Conservation (phyloP, 2,888 invertebrate genomes). For the Anticlea derivata region DNA sequence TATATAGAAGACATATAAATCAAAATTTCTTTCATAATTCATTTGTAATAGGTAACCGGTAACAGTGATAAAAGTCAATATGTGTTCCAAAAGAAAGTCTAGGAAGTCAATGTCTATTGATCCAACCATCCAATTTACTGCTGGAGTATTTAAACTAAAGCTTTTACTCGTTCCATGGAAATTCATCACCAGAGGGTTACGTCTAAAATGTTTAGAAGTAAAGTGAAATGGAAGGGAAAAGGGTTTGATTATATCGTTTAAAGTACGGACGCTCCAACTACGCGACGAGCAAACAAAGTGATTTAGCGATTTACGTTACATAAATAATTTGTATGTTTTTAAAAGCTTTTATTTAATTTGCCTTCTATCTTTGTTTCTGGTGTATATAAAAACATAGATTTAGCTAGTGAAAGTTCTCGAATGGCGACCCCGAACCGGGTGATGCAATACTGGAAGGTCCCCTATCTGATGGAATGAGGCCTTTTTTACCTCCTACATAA, state of each 20-base stretch:
- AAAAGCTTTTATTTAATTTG: too few relatives aligned
- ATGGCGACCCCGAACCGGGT: too few relatives aligned
- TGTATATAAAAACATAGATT: too few relatives aligned
- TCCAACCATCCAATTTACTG: neutral
- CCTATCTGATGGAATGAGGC: too few relatives aligned
- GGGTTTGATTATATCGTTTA: constrained; percentile 29
- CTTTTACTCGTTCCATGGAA: constrained; percentile 6
- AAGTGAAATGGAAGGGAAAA: constrained; percentile 14
- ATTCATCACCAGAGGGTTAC: constrained; percentile 5
- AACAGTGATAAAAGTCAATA: too few relatives aligned
- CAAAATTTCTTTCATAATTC: too few relatives aligned
- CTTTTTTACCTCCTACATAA: too few relatives aligned
- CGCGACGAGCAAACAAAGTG: constrained; percentile 2
- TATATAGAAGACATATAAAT: too few relatives aligned
- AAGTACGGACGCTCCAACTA: constrained; percentile 22
- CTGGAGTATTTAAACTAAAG: constrained; percentile 3
- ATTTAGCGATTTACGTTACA: neutral
- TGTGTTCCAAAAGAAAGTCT: neutral
- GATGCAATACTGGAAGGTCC: too few relatives aligned
- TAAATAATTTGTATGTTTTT: neutral
- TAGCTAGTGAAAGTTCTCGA: too few relatives aligned
- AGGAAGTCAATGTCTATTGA: neutral
- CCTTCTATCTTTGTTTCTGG: too few relatives aligned
- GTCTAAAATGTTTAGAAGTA: constrained; percentile 6
- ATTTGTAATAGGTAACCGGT: too few relatives aligned